These are phyloP conservation scores for Drosophila parthenogenetica DNA, from an alignment of 2,888 invertebrate species.

Conservation along the genomic window DNA sequence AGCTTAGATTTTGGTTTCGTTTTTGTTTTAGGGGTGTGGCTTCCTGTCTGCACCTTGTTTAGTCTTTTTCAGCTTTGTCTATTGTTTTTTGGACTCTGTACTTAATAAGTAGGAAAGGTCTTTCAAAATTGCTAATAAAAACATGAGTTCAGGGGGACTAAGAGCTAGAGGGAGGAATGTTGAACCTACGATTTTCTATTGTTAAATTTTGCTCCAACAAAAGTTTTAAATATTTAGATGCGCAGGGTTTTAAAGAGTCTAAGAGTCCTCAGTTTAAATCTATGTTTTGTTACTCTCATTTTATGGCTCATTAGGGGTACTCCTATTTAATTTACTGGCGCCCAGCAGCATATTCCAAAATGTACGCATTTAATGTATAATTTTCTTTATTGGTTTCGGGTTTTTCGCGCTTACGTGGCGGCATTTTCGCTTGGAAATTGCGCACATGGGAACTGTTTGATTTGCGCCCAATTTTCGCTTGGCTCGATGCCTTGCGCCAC, in stretches of 20 bases:
- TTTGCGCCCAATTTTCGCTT: slow-evolving; percentile 72
- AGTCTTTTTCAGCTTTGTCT: slow-evolving; percentile 7
- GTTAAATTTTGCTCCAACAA: no score
- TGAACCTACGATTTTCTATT: no score
- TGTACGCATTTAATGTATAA: slow-evolving; percentile 53
- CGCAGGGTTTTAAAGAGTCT: background rate
- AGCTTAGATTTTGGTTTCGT: slow-evolving; percentile 11
- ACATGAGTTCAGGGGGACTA: no score
- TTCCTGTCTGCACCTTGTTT: slow-evolving; percentile 54
- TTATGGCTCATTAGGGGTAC: slow-evolving; percentile 40
- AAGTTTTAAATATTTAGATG: no score
- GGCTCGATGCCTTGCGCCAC: slow-evolving; percentile 67
- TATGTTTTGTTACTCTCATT: background rate
- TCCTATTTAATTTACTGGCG: slow-evolving; percentile 3
- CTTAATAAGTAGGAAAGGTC: background rate
- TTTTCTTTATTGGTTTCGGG: slow-evolving; percentile 45
- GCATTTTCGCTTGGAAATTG: slow-evolving; percentile 65
- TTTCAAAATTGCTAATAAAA: background rate
- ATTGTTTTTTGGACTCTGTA: slow-evolving; percentile 2
- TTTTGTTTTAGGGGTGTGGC: slow-evolving; percentile 61
- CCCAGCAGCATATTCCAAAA: slow-evolving; percentile 40
- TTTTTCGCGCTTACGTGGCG: slow-evolving; percentile 66
- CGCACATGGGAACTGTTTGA: slow-evolving; percentile 81
- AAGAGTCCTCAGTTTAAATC: background rate
- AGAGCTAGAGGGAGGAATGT: no score